Base-by-base conservation (phyloP, 1,140 invertebrate species). In the Daktulosphaira vitifoliae region DNA sequence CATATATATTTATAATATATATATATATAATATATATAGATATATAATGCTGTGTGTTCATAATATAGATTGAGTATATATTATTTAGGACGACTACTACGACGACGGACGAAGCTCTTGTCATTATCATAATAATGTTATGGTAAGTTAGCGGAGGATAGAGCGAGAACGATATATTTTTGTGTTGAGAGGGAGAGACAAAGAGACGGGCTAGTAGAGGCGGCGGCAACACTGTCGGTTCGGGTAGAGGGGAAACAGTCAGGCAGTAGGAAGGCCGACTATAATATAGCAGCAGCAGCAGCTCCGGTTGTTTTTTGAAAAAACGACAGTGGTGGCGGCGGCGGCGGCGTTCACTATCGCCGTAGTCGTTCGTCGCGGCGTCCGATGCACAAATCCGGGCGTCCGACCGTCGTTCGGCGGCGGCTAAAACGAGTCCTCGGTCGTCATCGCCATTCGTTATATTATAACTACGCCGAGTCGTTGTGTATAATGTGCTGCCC, bases 371-470 rank as follows among this genome's bases (percentile, higher is more conserved):
- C 37, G 23, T 20, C 25, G 25, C 13, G 53, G 39, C 54, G 54
- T 56, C 53, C 53, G 22, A 59, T 59, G 53, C 42, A 59, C 53
- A 59, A 59, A 59, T 20, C 53, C 38, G 4, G 56, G 56, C 25
- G 54, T 22, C 56, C 54, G 54, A 59, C 54, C 54, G 54, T 42
- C 38, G 39, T 39, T 39, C 56, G 53, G 53, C 53, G 53, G 54
- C 54, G 56, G 44, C 56, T 39, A 48, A 62, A 62, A 62, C 56
- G 56, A 62, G 56, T 62, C 56, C 42, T 62, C 56, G 56, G 42
- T 7, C 29, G 29, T 33, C 29, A 33, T 33, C 29, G 29, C 29
- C 29, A 11, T 33, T 33, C 29, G 29, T 5, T 33, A 11, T 33
- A 33, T 33, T 6, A 33, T 33, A 33, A 59, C 29, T 39, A 56